phyloP scores from a whole-genome alignment of 2,888 invertebrate genomes.

The Ashinkailepas kermadecensis region DNA sequence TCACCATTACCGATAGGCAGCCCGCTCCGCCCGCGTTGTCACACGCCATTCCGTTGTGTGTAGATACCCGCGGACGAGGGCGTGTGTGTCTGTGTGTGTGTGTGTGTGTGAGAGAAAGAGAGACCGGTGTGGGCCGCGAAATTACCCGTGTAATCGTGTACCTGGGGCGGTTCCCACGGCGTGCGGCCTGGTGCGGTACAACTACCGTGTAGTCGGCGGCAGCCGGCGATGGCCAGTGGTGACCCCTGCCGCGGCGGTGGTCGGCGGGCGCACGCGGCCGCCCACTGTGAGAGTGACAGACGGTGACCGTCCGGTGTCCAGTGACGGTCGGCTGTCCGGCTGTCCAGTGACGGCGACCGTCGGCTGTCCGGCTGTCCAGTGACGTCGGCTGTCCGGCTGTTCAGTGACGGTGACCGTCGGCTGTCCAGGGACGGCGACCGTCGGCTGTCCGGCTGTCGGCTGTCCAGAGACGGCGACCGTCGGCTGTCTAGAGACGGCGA shows the following conservation, averaged over 20 bases:
- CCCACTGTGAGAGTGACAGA: background rate
- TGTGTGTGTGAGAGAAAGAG: background rate
- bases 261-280: background rate
- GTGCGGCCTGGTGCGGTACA: background rate
- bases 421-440: no score
- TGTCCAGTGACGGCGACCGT: no score
- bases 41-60: no score
- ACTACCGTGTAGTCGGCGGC: background rate
- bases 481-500: no score
- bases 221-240: background rate
- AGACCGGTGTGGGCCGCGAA: background rate
- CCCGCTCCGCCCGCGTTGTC: no score
- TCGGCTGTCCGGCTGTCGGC: no score
- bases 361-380: no score
- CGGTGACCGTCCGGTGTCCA: background rate
- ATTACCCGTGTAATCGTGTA: background rate
- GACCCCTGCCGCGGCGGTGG: background rate
- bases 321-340: background rate
- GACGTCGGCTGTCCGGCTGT: no score
- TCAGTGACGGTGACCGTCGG: no score
- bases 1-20: no score
- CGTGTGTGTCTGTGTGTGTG: background rate
- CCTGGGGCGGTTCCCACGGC: background rate
- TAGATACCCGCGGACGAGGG: background rate
- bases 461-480: no score